Percentiles rank a stretch among this genome's conserved stretches.
phyloP scores from a whole-genome alignment of 1,140 invertebrate species.

The Ericerus pela region DNA sequence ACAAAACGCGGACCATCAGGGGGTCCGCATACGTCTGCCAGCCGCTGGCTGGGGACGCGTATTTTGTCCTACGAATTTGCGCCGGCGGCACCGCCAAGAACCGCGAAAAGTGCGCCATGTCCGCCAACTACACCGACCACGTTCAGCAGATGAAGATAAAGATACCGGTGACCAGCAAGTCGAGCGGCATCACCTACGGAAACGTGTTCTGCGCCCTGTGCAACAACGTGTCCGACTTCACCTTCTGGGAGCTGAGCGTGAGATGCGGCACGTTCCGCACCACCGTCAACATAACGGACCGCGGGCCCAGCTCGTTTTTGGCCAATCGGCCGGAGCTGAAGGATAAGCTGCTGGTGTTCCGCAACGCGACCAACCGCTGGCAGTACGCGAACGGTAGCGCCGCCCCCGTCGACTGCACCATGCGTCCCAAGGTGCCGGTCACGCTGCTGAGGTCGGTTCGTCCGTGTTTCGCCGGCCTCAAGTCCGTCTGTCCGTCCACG shows the following conservation, averaged over 20 bases:
- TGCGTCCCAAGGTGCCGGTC: no score
- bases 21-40: slow-evolving; percentile 30
- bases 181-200: slow-evolving; percentile 35
- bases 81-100: slow-evolving; percentile 29
- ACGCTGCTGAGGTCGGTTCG: no score
- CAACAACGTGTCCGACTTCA: slow-evolving; percentile 29
- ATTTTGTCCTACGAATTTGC: slow-evolving; percentile 30
- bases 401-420: no score
- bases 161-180: slow-evolving; percentile 33
- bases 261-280: not conserved
- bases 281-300: not conserved
- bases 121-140: slow-evolving; percentile 30
- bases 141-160: slow-evolving; percentile 30
- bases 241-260: slow-evolving; percentile 2
- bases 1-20: slow-evolving; percentile 19
- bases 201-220: slow-evolving; percentile 42
- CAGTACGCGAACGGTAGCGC: no score
- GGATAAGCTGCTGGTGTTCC: no score
- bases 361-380: no score
- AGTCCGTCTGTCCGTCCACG: no score
- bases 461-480: no score
- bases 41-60: slow-evolving; percentile 34
- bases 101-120: slow-evolving; percentile 18
- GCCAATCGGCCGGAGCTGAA: no score
- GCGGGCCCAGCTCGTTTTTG: no score